A percentile compares a stretch with the other conserved stretches of the same genome.
phyloP scores from a whole-genome alignment of 2,888 invertebrate species.

The Cordilura impudica region DNA sequence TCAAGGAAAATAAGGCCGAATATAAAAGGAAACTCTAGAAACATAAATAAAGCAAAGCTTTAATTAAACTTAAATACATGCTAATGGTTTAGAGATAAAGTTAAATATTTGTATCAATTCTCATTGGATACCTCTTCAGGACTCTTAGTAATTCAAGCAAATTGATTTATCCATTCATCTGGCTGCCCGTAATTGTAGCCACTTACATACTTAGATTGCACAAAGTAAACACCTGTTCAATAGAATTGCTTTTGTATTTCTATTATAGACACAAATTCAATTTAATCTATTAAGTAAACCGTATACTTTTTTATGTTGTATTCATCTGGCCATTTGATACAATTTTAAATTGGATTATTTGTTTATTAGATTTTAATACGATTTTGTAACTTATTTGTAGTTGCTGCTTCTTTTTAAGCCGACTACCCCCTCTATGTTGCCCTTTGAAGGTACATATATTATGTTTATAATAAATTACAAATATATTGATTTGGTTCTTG shows the following conservation, averaged over 20 bases:
- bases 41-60: not conserved
- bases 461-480: not conserved
- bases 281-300: not conserved
- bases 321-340: conserved; percentile 48
- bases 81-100: not conserved
- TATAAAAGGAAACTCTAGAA: not conserved
- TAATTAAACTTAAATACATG: not conserved
- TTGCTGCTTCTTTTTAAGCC: conserved; percentile 1
- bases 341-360: conserved; percentile 61
- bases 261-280: not conserved
- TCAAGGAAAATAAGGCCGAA: not conserved
- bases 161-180: not conserved
- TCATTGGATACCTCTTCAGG: not conserved
- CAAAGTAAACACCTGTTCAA: not conserved
- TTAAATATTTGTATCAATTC: not conserved
- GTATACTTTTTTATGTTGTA: not conserved
- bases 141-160: not conserved
- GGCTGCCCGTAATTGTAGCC: not conserved
- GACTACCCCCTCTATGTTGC: not conserved
- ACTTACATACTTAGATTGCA: not conserved
- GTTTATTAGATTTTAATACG: conserved; percentile 62
- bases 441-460: not conserved
- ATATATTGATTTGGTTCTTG: not conserved
- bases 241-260: not conserved
- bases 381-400: conserved; percentile 59